phyloP scores from a whole-genome alignment of 2,888 invertebrate species.

The Protodeltote pygarga region DNA sequence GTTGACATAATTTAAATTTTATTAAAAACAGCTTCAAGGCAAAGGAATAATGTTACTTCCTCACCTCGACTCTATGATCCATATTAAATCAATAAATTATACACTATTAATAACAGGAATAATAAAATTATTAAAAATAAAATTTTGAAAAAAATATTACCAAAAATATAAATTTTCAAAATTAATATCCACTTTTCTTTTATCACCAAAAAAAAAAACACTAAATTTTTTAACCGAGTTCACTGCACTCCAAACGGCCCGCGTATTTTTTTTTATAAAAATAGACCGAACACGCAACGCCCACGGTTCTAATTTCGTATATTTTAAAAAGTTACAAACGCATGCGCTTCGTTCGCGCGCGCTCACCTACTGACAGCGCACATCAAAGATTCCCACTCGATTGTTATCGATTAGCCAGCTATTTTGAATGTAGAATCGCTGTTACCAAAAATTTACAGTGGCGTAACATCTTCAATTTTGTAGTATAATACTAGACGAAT shows the following conservation, averaged over 20 bases:
- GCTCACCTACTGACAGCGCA: conserved; percentile 64
- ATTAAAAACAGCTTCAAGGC: conserved; percentile 29
- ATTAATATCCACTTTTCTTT: conserved; percentile 43
- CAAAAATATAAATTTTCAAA: conserved; percentile 9
- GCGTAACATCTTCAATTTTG: conserved; percentile 19
- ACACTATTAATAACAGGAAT: conserved; percentile 5
- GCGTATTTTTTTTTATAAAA: conserved; percentile 64
- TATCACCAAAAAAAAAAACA: conserved; percentile 37
- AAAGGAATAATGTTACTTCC: conserved; percentile 42
- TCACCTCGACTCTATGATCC: conserved; percentile 32
- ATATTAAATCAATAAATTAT: conserved; percentile 16
- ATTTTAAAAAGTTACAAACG: conserved; percentile 58
- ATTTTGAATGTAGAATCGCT: conserved; percentile 47
- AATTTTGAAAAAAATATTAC: conserved; percentile 14
- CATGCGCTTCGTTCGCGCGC: conserved; percentile 72
- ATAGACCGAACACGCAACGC: conserved; percentile 64
- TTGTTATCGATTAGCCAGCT: conserved; percentile 59
- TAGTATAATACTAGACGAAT: conserved; percentile 13
- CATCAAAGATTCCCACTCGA: conserved; percentile 52
- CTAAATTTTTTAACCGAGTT: conserved; percentile 59
- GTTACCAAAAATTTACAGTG: conserved; percentile 8
- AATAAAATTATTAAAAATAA: background rate
- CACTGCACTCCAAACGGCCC: conserved; percentile 75
- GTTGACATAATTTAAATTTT: conserved; percentile 17
- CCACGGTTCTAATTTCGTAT: conserved; percentile 59